Evolutionary conservation across 2,888 invertebrate species (phyloP), one percentile per base, ranked within the genome.

Genomic region (Oxyscelio sp.): DNA sequence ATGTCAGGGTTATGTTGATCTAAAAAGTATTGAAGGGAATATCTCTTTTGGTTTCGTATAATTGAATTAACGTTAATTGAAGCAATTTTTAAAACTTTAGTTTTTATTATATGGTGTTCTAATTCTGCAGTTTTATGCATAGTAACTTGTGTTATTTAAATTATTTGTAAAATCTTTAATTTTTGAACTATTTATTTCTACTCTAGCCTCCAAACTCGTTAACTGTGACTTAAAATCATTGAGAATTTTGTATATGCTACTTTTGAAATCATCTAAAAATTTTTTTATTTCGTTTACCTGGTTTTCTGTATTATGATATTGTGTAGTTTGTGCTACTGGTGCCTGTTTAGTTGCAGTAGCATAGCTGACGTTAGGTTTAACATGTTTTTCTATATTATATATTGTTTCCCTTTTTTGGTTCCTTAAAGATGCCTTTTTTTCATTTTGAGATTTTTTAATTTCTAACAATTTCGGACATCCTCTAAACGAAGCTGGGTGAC

Each of bases 21-120:
- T 34, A 80, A 2, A 11, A 86, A 70, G 0, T 59, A 40, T 4
- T 50, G 31, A 3, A 86, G 34, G 6, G 48, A 74, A 43, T 50
- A 17, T 85, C 31, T 61, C 65, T 21, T 82, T 61, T 77, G 52
- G 6, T 74, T 82, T 2, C 70, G 43, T 6, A 87, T 75, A 2
- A 87, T 65, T 0, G 85, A 87, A 38, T 85, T 87, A 0, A 84
- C 83, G 31, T 87, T 87, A 4, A 85, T 50, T 1, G 84, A 54
- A 19, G 79, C 52, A 27, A 79, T 82, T 82, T 86, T 86, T 27
- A 84, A 50, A 8, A 27, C 22, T 21, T 56, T 19, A 15, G 52
- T 15, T 15, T 34, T 50, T 15, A 45, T 56, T 11, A 34, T n/a
- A n/a, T n/a, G n/a, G n/a, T n/a, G n/a, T n/a, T n/a, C n/a, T n/a